Evolutionary conservation across 2,888 invertebrate species (phyloP).

Genomic region (Hirtodrosophila trivittata): DNA sequence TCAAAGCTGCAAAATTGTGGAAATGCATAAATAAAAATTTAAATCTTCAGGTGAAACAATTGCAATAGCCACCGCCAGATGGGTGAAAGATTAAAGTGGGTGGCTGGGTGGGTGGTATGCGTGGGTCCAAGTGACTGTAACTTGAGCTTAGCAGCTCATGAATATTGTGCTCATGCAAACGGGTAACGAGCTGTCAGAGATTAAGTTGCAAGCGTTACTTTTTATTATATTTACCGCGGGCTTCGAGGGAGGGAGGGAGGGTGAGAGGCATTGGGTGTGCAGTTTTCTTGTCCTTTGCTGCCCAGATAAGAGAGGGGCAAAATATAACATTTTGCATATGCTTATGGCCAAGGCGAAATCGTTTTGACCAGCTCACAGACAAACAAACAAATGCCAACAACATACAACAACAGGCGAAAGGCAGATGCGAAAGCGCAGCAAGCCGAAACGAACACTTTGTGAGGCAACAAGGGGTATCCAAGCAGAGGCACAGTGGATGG

Average conservation of each 20-base stretch:
- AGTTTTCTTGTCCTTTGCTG: constrained; percentile 50
- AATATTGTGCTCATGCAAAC: constrained; percentile 80
- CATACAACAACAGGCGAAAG: constrained; percentile 61
- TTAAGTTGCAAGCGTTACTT: constrained; percentile 80
- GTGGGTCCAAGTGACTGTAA: constrained; percentile 68
- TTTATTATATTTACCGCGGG: constrained; percentile 75
- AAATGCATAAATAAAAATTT: constrained; percentile 68
- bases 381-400: constrained; percentile 52
- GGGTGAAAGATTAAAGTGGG: not conserved
- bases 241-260: not conserved
- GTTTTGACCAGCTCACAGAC: constrained; percentile 77
- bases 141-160: constrained; percentile 81
- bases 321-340: constrained; percentile 78
- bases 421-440: constrained; percentile 75
- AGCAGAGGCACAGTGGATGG: constrained; percentile 1
- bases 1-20: constrained; percentile 57
- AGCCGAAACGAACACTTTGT: constrained; percentile 70
- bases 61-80: constrained; percentile 26
- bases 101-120: constrained; percentile 1
- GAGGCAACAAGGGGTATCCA: constrained; percentile 10
- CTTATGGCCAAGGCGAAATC: constrained; percentile 68
- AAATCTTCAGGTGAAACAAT: constrained; percentile 65
- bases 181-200: constrained; percentile 81
- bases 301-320: constrained; percentile 68
- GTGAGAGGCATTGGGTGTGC: constrained; percentile 7